Evolutionary conservation across 1,140 invertebrate genomes (phyloP), one percentile per base, ranked within the genome.

Genomic region (Drosophila virilis): DNA sequence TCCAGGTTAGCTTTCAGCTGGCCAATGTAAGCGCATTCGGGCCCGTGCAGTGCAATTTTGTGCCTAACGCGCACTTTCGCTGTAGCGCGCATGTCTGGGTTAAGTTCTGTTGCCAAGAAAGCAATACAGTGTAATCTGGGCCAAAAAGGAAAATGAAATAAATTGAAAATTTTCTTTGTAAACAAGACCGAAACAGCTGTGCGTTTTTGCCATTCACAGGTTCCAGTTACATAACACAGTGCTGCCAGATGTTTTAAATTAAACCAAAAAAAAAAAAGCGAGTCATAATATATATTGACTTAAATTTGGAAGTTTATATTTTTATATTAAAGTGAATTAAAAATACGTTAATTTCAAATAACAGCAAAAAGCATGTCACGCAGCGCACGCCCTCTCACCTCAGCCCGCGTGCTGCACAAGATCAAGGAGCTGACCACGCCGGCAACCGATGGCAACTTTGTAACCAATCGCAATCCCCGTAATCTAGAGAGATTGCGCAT

Each of bases 401-500:
- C 91, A 6, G 91, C 91, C 6, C 82, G 90, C 5, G 89, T 92
- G 42, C 33, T 83, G 8, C 78, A 90, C 28, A 91, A 91, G 55
- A 80, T 92, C 8, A 91, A 90, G 48, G 78, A 65, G 6, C 38
- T 91, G 1, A 64, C 59, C 1, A 58, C 51, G 50, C 70, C 73
- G 33, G 38, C 68, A 13, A 8, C 12, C 10, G 74, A 78, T 9
- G 71, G 32, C 7, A 68, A 45, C 9, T 90, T 71, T 48, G 71
- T 83, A 46, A 58, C 57, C 22, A 98, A 98, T 88, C 94, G 96
- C 80, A 99, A 99, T 93, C 98, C 97, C 28, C 94, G 98, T 78
- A 98, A 98, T 92, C 94, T 98, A 61, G 98, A 99, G 92, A 94
- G 95, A 61, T 92, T 98, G 80, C 93, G 95, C 66, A 96, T 98